Evolutionary conservation across 2,797 vertebrate species (phyloP).

Genomic region (Dicrostonyx torquatus): DNA sequence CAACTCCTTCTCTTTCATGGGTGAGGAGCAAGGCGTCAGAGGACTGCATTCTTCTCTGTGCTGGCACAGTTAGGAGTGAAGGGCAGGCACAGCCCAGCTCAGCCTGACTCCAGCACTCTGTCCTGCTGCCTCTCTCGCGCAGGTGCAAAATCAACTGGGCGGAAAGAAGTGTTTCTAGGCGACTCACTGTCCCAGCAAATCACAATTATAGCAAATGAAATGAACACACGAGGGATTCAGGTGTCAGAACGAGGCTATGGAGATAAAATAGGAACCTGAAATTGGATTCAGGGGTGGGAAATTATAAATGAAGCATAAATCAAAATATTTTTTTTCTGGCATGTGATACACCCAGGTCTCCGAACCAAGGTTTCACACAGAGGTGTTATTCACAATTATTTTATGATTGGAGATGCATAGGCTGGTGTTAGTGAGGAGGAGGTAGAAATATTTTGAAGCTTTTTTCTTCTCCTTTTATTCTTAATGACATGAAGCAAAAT

Average conservation of each 20-base stretch:
- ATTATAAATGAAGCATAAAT: neutral
- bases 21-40: neutral
- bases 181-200: neutral
- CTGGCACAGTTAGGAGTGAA: neutral
- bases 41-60: no score
- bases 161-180: neutral
- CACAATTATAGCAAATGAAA: neutral
- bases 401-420: neutral
- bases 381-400: neutral
- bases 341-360: neutral
- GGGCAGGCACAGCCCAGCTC: neutral
- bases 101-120: neutral
- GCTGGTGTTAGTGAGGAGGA: neutral
- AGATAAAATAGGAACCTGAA: neutral
- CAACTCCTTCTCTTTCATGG: neutral
- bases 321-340: slow-evolving; percentile 19
- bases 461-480: slow-evolving; percentile 17
- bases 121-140: neutral
- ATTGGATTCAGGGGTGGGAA: neutral
- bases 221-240: neutral
- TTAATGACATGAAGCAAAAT: slow-evolving; percentile 42
- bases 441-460: neutral
- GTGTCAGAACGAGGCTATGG: neutral
- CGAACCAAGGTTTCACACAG: neutral
- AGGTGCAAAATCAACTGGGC: neutral